Conservation (phyloP, 2,888 invertebrate genomes). For the Drosophila parthenogenetica region DNA sequence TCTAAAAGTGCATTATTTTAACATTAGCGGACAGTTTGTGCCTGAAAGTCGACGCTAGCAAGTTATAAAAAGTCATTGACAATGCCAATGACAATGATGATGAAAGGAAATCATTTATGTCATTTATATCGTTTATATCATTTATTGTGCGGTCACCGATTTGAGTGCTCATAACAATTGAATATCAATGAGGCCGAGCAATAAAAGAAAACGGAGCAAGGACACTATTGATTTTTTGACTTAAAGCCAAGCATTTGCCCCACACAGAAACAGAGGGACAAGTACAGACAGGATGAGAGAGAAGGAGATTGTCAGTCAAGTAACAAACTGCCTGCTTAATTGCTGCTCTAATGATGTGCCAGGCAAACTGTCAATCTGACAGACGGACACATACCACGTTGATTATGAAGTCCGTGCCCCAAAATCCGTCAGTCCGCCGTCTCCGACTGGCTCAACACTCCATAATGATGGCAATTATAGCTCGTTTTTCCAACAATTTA, state of each 20-base stretch:
- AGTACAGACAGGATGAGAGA: background rate
- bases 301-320: conserved; percentile 54
- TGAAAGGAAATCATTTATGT: conserved; percentile 59
- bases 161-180: conserved; percentile 63
- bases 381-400: conserved; percentile 50
- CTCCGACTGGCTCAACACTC: conserved; percentile 80
- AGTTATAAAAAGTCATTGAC: conserved; percentile 68
- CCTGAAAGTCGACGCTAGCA: conserved; percentile 30
- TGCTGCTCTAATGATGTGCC: conserved; percentile 75
- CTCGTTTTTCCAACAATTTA: conserved; percentile 84
- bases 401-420: conserved; percentile 64
- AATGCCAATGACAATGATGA: conserved; percentile 43
- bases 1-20: conserved; percentile 65
- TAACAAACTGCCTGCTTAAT: conserved; percentile 67
- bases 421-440: conserved; percentile 30
- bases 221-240: conserved; percentile 35
- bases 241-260: conserved; percentile 17
- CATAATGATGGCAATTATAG: conserved; percentile 84
- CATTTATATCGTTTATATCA: conserved; percentile 67
- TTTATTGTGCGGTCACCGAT: conserved; percentile 55
- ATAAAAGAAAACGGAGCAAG: conserved; percentile 7
- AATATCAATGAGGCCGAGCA: conserved; percentile 49
- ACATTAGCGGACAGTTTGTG: conserved; percentile 49
- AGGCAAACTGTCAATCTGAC: conserved; percentile 38
- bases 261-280: no score